Conservation (phyloP, 2,113 vertebrate species). For the Tonatia bakeri region DNA sequence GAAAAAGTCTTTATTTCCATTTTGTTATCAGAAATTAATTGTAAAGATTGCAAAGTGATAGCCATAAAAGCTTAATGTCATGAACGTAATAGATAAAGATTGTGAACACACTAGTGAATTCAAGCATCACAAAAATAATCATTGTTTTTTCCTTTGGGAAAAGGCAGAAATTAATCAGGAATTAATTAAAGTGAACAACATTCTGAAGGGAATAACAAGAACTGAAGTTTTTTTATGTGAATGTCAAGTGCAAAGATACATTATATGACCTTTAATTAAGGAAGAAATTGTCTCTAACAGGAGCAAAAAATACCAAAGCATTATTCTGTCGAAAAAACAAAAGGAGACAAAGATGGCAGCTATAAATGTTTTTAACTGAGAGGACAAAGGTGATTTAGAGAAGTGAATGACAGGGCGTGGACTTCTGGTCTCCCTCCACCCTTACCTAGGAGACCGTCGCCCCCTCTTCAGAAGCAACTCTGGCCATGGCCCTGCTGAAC, state of each 20-base stretch:
- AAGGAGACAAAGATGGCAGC: background rate
- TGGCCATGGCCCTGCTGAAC: background rate
- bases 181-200: constrained; percentile 7
- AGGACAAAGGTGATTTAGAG: background rate
- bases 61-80: background rate
- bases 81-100: background rate
- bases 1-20: background rate
- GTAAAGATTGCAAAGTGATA: background rate
- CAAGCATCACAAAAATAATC: background rate
- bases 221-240: constrained; percentile 28
- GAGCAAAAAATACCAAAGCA: background rate
- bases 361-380: background rate
- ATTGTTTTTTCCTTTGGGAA: background rate
- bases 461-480: background rate
- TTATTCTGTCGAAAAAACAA: background rate
- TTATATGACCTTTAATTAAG: constrained; percentile 37
- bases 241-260: constrained; percentile 16
- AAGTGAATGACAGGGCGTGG: background rate
- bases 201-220: background rate
- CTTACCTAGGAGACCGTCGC: background rate
- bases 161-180: background rate
- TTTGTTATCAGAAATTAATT: background rate
- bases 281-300: constrained; percentile 4
- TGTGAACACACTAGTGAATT: background rate
- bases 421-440: background rate